A percentile compares a stretch with the other conserved stretches of the same genome.
These are phyloP conservation scores for Corythaixoides concolor DNA, from an alignment of 2,113 vertebrate genomes.

Conservation along the genomic window DNA sequence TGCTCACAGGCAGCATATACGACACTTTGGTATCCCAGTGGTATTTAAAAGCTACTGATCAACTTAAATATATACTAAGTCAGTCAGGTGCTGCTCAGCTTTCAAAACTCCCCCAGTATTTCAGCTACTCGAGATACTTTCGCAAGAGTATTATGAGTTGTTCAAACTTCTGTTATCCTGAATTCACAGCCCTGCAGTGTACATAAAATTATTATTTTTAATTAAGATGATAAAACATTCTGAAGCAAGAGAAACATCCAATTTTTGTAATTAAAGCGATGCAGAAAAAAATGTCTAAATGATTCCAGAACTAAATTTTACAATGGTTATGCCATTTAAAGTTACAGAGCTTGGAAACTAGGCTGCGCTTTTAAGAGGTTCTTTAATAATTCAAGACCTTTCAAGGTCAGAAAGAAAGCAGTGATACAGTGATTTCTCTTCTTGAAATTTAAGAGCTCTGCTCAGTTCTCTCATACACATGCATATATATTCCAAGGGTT, in stretches of 20 bases:
- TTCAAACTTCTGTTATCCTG: neutral
- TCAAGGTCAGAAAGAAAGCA: slow-evolving; percentile 64
- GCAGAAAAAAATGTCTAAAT: slow-evolving; percentile 24
- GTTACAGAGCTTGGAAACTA: slow-evolving; percentile 43
- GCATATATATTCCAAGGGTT: neutral
- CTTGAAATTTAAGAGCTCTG: slow-evolving; percentile 17
- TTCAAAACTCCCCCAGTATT: neutral
- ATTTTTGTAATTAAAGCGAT: slow-evolving; percentile 43
- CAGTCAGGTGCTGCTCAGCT: neutral
- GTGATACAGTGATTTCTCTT: slow-evolving; percentile 19
- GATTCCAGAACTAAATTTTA: slow-evolving; percentile 29
- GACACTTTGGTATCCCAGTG: neutral
- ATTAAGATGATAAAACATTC: slow-evolving; percentile 43
- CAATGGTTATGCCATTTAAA: slow-evolving; percentile 19
- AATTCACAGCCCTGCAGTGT: neutral
- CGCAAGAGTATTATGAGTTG: neutral
- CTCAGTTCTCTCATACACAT: neutral
- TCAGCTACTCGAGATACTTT: neutral
- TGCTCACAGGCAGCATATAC: neutral
- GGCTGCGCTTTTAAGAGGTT: slow-evolving; percentile 41
- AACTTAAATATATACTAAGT: neutral
- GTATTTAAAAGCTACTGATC: neutral
- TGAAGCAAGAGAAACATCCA: slow-evolving; percentile 16
- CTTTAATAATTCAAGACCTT: slow-evolving; percentile 69
- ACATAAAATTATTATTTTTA: slow-evolving; percentile 33